These are phyloP conservation scores for Cheilosia variabilis DNA, from an alignment of 2,888 invertebrate species.

Conservation along the genomic window DNA sequence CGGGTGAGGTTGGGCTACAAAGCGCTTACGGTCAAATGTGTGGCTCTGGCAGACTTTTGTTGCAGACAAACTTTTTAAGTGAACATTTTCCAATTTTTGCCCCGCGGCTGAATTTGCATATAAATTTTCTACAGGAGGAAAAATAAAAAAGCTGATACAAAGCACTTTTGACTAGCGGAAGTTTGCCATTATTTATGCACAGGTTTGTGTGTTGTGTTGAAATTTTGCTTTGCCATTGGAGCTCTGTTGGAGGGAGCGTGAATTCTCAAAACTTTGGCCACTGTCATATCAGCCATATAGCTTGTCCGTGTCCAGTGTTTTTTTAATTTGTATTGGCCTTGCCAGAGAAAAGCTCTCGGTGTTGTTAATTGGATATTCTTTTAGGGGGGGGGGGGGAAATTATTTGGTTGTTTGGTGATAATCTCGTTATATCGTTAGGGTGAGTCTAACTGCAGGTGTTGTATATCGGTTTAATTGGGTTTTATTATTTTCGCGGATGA, in stretches of 20 bases:
- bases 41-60: constrained; percentile 49
- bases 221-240: constrained; percentile 8
- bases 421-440: constrained; percentile 13
- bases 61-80: constrained; percentile 50
- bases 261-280: background rate
- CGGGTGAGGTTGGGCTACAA: constrained; percentile 17
- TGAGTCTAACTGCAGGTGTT: constrained; percentile 24
- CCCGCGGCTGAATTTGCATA: constrained; percentile 59
- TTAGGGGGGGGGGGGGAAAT: constrained; percentile 2
- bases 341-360: constrained; percentile 8
- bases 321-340: constrained; percentile 7
- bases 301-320: background rate
- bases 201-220: constrained; percentile 30
- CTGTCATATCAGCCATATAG: background rate
- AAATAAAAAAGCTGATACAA: constrained; percentile 17
- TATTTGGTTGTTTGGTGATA: constrained; percentile 40
- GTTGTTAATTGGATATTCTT: constrained; percentile 37
- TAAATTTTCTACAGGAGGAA: constrained; percentile 36
- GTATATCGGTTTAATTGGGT: constrained; percentile 31
- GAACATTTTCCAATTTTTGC: constrained; percentile 58
- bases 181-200: constrained; percentile 50
- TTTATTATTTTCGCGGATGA: background rate
- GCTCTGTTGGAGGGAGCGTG: background rate
- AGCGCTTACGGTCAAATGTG: constrained; percentile 53
- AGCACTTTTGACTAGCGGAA: constrained; percentile 56